Base-by-base conservation (phyloP, 1,140 invertebrate species). In the Drosophila pandora region DNA sequence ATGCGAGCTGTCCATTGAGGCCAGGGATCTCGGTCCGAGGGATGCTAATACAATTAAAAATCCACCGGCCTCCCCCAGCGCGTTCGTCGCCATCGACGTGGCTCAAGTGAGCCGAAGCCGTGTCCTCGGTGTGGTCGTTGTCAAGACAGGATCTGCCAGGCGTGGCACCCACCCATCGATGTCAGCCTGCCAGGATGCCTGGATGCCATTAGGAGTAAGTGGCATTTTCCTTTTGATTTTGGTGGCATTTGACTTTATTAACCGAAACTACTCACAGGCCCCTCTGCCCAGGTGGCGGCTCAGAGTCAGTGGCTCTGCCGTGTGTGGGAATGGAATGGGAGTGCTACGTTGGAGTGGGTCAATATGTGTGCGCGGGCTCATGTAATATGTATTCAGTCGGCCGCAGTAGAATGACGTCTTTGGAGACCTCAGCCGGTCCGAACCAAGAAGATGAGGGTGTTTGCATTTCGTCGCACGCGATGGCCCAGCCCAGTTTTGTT, bases 201-300 rank as follows among this genome's bases (percentile, higher is more conserved):
- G 76, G 83, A 82, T 79, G 83, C 79, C 84, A 88, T 88, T 88
- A 83, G 83, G 61, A 67, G 68, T 89, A 88, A 88, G 83, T 89
- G 84, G 84, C 79, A 70, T 79, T 83, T 85, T 88, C 84, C 83
- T 79, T 88, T 88, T 88, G 79, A 89, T 89, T 88, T 88, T 74
- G 79, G 71, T 89, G 83, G 84, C 84, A 79, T 88, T 88, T 87
- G 83, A 82, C 83, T 82, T 87, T 88, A 88, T 88, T 88, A 89
- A 89, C 72, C 71, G 68, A 59, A 88, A 76, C 62, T 76, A 78
- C 73, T 34, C 48, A 9, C 37, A 48, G 28, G 37, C 52, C 52
- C 9, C 59, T 37, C 32, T 41, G 55, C 13, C 43, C 59, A 84
- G 56, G 65, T 76, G 48, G 57, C 30, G 39, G 28, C 37, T 7